These are phyloP conservation scores for Pomacea canaliculata DNA, from an alignment of 2,888 invertebrate genomes.

Conservation along the genomic window DNA sequence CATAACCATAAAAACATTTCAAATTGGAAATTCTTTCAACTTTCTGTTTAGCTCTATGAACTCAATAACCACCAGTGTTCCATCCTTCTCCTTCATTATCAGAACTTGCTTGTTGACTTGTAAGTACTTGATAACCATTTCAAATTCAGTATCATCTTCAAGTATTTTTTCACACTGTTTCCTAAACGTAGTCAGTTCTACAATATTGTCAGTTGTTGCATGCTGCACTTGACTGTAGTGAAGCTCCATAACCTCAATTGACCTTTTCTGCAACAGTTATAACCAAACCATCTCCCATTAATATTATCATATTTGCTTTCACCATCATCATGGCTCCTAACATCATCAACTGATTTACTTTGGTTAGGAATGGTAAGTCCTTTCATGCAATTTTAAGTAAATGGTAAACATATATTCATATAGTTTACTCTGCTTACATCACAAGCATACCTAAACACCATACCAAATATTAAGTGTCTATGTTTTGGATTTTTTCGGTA, in stretches of 20 bases:
- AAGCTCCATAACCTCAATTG: slow-evolving; percentile 18
- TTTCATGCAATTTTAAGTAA: too few species aligned
- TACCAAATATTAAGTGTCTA: background rate
- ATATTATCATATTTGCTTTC: background rate
- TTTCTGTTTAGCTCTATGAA: too few species aligned
- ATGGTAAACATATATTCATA: too few species aligned
- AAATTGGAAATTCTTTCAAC: too few species aligned
- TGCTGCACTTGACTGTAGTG: slow-evolving; percentile 27
- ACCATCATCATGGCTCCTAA: too few species aligned
- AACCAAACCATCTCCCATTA: background rate
- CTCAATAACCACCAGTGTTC: slow-evolving; percentile 22
- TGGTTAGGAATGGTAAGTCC: too few species aligned
- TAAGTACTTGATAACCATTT: slow-evolving; percentile 34
- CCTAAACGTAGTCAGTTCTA: slow-evolving; percentile 26
- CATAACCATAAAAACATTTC: too few species aligned
- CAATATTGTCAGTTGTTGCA: slow-evolving; percentile 28
- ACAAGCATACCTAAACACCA: background rate
- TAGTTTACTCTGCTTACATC: background rate
- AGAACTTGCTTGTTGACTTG: slow-evolving; percentile 32
- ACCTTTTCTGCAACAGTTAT: slow-evolving; percentile 26
- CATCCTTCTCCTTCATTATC: slow-evolving; percentile 24
- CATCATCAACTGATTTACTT: too few species aligned
- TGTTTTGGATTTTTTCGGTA: background rate
- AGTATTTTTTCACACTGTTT: slow-evolving; percentile 19
- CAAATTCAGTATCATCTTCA: slow-evolving; percentile 28